Conservation (phyloP, 1,140 invertebrate genomes). For the Neoseiulus cucumeris region DNA sequence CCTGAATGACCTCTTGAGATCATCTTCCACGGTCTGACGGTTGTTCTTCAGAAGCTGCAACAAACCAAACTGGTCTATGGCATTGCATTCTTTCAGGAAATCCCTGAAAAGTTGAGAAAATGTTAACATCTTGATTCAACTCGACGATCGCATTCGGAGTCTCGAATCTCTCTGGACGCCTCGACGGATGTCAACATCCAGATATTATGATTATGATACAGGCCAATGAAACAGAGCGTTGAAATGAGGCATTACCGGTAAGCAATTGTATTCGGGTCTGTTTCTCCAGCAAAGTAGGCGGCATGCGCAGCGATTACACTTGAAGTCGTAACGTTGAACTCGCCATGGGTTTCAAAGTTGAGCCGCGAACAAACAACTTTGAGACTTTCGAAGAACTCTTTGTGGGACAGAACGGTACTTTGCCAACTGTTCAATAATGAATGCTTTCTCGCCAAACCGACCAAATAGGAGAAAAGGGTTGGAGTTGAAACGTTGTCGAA, state of each 20-base stretch:
- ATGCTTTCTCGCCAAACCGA: not conserved
- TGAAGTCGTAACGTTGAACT: not conserved
- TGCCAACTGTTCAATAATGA: not conserved
- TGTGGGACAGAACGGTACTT: not conserved
- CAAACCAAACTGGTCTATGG: not conserved
- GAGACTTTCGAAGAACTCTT: not conserved
- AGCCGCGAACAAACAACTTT: not conserved
- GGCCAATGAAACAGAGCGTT: too few species aligned
- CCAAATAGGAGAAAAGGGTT: not conserved
- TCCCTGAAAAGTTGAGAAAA: not conserved
- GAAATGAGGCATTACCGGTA: too few species aligned
- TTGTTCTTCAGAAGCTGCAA: not conserved
- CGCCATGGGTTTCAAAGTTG: not conserved
- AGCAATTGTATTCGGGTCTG: not conserved
- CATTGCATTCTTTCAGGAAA: conserved; percentile 6
- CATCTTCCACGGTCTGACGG: not conserved
- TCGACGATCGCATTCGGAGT: too few species aligned
- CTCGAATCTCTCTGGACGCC: too few species aligned
- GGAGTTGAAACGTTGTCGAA: not conserved
- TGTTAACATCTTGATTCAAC: too few species aligned
- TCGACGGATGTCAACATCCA: too few species aligned
- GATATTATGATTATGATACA: too few species aligned
- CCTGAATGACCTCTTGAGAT: not conserved
- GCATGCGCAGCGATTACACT: not conserved
- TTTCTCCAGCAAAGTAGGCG: not conserved